Conservation (phyloP, 2,888 invertebrate genomes). For the Rhamphomyia laevipes region DNA sequence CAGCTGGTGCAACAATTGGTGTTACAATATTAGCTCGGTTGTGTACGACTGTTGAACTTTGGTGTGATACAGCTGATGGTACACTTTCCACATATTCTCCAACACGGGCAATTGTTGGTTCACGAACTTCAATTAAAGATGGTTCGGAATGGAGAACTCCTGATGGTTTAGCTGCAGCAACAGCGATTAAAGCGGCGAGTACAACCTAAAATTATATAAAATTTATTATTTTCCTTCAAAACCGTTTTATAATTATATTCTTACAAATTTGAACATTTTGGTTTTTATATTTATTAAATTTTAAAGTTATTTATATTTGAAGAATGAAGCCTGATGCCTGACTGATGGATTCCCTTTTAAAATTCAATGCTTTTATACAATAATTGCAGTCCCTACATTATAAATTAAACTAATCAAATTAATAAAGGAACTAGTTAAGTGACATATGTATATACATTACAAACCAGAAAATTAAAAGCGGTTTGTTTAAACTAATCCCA, state of each 20-base stretch:
- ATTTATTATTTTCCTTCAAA: background rate
- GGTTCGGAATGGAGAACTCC: slow-evolving; percentile 8
- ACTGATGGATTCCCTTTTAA: no score
- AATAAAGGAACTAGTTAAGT: no score
- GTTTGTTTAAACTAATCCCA: no score
- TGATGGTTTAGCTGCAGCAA: slow-evolving; percentile 16
- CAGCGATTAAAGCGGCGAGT: slow-evolving; percentile 45
- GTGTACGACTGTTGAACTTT: slow-evolving; percentile 42
- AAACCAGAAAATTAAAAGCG: no score
- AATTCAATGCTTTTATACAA: no score
- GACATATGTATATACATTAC: no score
- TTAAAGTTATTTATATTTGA: no score
- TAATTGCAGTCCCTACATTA: no score
- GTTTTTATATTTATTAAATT: no score
- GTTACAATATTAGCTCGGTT: slow-evolving; percentile 33
- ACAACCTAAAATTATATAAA: slow-evolving; percentile 38
- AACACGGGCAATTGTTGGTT: slow-evolving; percentile 30
- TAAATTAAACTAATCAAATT: no score
- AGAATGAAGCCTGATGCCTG: no score
- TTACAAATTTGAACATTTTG: background rate
- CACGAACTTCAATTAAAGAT: slow-evolving; percentile 18
- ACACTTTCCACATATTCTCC: slow-evolving; percentile 31
- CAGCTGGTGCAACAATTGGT: slow-evolving; percentile 19
- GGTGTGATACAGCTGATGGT: slow-evolving; percentile 42
- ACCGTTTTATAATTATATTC: background rate